Evolutionary conservation across 2,113 vertebrate genomes (phyloP).

Genomic region (Pogonocichla stellata): DNA sequence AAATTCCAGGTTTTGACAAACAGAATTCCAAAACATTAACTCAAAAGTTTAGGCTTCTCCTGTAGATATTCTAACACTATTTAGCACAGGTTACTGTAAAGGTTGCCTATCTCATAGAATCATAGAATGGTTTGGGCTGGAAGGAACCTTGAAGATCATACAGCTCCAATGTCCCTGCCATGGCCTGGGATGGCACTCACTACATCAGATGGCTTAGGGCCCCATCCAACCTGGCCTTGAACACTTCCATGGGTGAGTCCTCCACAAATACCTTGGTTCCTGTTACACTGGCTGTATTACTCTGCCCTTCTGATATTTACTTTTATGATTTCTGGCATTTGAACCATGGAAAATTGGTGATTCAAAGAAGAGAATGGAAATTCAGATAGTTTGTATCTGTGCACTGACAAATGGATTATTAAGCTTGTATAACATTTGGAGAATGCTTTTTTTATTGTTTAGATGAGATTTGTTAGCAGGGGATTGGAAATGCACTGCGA

Average conservation of each 20-base stretch:
- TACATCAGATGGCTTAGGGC: neutral
- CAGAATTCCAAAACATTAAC: neutral
- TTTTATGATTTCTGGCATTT: neutral
- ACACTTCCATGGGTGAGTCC: neutral
- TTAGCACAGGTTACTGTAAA: neutral
- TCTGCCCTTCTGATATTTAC: neutral
- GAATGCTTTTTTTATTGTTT: neutral
- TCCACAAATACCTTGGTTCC: neutral
- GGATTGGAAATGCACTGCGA: neutral
- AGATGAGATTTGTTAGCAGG: neutral
- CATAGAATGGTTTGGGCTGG: neutral
- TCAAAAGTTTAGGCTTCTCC: neutral
- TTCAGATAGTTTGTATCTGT: neutral
- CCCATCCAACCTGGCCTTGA: neutral
- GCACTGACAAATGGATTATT: neutral
- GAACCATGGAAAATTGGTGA: neutral
- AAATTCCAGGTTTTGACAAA: neutral
- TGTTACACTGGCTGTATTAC: neutral
- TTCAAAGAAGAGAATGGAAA: neutral
- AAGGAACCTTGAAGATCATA: neutral
- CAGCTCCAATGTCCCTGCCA: neutral
- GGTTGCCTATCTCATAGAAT: neutral
- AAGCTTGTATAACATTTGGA: neutral
- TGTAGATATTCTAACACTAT: neutral
- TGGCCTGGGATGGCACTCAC: too few species aligned